Percentiles rank a stretch among this genome's conserved stretches.
Evolutionary conservation across 53 echinoderm and acorn worm species (phyloP).

Genomic region (Antedon mediterranea): DNA sequence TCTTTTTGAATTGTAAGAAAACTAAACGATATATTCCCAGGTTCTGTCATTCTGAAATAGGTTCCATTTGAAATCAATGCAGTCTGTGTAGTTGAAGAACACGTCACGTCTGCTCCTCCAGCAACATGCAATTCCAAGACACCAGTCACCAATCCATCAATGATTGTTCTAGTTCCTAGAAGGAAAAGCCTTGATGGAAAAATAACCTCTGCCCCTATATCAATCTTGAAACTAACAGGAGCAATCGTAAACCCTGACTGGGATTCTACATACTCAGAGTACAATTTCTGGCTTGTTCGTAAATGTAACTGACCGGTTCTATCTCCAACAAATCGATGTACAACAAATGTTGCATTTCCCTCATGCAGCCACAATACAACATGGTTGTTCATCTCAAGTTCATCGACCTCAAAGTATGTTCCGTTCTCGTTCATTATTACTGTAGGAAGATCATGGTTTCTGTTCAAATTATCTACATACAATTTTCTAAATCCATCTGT

Average conservation of each 20-base stretch:
- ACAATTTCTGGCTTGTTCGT: slow-evolving; percentile 47
- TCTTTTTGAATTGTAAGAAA: slow-evolving; percentile 56
- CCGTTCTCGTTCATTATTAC: slow-evolving; percentile 73
- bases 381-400: slow-evolving; percentile 70
- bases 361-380: slow-evolving; percentile 73
- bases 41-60: slow-evolving; percentile 39
- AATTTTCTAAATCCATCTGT: slow-evolving; percentile 62
- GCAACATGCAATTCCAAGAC: slow-evolving; percentile 50
- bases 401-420: slow-evolving; percentile 69
- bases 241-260: slow-evolving; percentile 73
- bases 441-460: slow-evolving; percentile 50
- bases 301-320: slow-evolving; percentile 66
- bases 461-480: slow-evolving; percentile 58
- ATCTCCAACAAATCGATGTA: slow-evolving; percentile 68
- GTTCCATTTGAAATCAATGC: slow-evolving; percentile 58
- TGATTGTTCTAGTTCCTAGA: slow-evolving; percentile 51
- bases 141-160: slow-evolving; percentile 57
- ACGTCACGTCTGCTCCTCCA: slow-evolving; percentile 41
- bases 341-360: slow-evolving; percentile 33
- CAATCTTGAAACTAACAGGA: slow-evolving; percentile 67
- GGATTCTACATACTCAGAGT: slow-evolving; percentile 74
- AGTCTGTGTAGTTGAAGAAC: slow-evolving; percentile 67
- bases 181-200: slow-evolving; percentile 70
- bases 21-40: slow-evolving; percentile 81
- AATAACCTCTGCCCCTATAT: slow-evolving; percentile 49